Base-by-base conservation (phyloP, 2,888 invertebrate species). In the Cosmorhoe ocellata region DNA sequence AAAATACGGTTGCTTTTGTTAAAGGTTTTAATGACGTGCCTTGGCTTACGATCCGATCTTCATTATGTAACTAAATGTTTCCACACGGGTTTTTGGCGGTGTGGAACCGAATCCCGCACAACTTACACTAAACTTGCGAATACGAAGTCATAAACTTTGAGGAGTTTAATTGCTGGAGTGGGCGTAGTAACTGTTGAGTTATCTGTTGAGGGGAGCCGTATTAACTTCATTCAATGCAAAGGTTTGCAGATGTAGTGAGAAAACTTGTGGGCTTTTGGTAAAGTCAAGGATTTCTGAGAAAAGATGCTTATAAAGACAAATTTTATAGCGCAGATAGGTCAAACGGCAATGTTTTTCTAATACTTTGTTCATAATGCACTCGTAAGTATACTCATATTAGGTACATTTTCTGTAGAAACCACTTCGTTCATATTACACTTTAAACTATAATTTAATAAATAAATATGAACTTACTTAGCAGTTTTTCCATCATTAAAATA, bases 151-250 rank as follows among this genome's bases (percentile, higher is more conserved):
- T 38, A 40, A 40, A 39, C 42, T 52, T 47, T 47, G 31, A 47
- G 34, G 24, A 39, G 39, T 47, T 47, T 43, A 47, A 47, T 47
- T 52, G 42, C 37, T 43, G 36, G 32, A 37, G 49, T 22, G 42
- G 39, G 41, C 36, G 30, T 30, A 41, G 30, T 41, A 34, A 41
- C 41, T 36, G 47, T 18, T 41, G 24, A 28, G 24, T 48, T 24
- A 34, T 37, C 37, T 45, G 31, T 30, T 18, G 39, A 24, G 5
- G 26, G 33, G 11, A 0, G 14, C 27, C 18, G 26, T 39, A 46
- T 33, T 45, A 27, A 39, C 33, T 39, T 39, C 10, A 27, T 32
- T 18, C 27, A 33, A 31, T 12, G 31, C 10, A 26, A 33, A 22
- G 30, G 30, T 30, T 30, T 10, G 26, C 36, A 37, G 12, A 37